Evolutionary conservation across 2,888 invertebrate genomes (phyloP), one percentile per base, ranked within the genome.

Genomic region (Amaurobius ferox): DNA sequence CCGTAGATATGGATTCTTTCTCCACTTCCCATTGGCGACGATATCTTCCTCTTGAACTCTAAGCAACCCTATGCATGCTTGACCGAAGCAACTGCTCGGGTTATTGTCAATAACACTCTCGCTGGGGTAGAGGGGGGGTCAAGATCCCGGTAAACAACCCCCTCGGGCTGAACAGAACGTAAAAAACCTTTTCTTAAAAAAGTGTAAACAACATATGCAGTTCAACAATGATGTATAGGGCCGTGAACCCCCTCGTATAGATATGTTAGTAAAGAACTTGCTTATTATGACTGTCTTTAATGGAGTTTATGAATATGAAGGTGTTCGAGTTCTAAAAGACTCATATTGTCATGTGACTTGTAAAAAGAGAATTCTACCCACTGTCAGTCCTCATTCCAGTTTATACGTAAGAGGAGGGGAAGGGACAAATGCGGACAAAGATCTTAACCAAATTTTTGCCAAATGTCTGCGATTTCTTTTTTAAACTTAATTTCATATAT

Each of bases 201-300:
- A 66, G 30, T 77, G 83, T 85, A 85, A 85, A 85, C 83, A 85
- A 85, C 83, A 85, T 85, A 85, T 85, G 83, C 83, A 77, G 39
- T n/a, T 19, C 32, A 76, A 81, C 81, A 81, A 81, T 70, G 35
- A 30, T 30, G 29, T 23, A 79, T 55, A 55, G 11, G 19, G 23
- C 5, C 7, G 23, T 7, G 23, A 19, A 19, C 55, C 23, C 55
- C 55, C 55, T 55, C 55, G 11, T 23, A 55, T 5, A 55, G 2
- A 23, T 23, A 55, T 23, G 55, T 55, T 1, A 23, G 55, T 3
- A 23, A 55, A 23, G 11, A 55, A 19, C 55, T 55, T 6, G 55
- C 55, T 55, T 55, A 55, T 55, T 55, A 55, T 55, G 55, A 55
- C 19, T 23, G 55, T 55, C 23, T 55, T n/a, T 55, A 55, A 55